Conservation (phyloP, 2,888 invertebrate species). For the Ceratothoa steindachneri region DNA sequence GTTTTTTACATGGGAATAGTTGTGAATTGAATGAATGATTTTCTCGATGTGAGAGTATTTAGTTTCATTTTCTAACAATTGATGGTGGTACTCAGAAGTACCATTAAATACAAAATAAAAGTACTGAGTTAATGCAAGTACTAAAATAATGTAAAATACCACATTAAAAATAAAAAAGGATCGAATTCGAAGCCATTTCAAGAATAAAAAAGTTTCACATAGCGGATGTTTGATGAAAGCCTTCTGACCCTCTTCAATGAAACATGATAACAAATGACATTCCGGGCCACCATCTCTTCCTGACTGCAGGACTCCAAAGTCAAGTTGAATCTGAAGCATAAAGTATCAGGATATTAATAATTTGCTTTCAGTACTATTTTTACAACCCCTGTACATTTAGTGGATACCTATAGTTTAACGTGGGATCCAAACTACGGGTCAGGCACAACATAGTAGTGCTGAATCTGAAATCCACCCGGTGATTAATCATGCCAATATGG, state of each 20-base stretch:
- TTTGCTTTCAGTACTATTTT: too few species aligned
- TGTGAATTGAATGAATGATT: neutral
- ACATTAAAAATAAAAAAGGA: conserved; percentile 76
- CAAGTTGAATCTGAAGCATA: conserved; percentile 39
- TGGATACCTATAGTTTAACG: too few species aligned
- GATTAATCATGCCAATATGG: too few species aligned
- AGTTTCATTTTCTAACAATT: neutral
- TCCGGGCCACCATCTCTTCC: conserved; percentile 62
- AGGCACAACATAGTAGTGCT: too few species aligned
- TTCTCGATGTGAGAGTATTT: too few species aligned
- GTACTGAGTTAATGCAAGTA: neutral
- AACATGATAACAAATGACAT: conserved; percentile 66
- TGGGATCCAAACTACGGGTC: too few species aligned
- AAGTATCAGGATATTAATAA: too few species aligned
- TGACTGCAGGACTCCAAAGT: conserved; percentile 65
- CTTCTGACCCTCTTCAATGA: conserved; percentile 74
- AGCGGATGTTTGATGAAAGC: conserved; percentile 76
- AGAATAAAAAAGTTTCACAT: conserved; percentile 74
- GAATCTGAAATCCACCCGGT: too few species aligned
- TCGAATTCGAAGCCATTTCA: conserved; percentile 77
- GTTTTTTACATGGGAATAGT: neutral
- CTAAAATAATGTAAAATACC: conserved; percentile 61
- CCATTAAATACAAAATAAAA: conserved; percentile 22
- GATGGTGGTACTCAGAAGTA: conserved; percentile 20
- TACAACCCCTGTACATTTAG: too few species aligned